Evolutionary conservation across 2,797 vertebrate species (phyloP).

Genomic region (Simalia tracyae): DNA sequence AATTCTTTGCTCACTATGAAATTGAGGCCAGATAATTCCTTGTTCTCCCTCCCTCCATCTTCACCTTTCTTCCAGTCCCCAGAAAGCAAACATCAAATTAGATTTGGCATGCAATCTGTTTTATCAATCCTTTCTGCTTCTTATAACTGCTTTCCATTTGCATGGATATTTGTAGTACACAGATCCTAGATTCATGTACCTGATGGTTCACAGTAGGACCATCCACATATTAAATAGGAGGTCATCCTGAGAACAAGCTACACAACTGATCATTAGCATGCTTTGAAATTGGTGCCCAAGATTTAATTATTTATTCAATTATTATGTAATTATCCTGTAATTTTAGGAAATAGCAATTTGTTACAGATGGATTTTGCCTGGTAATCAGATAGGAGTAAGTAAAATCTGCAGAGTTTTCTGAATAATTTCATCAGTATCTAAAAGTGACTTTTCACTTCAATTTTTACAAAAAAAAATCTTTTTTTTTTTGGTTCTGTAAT

Average conservation of each 20-base stretch:
- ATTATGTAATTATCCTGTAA: conserved; percentile 65
- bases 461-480: neutral
- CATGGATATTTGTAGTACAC: neutral
- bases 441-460: neutral
- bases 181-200: neutral
- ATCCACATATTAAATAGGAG: neutral
- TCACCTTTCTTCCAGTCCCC: neutral
- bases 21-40: neutral
- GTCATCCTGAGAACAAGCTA: neutral
- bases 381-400: neutral
- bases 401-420: neutral
- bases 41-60: no score
- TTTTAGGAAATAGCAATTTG: conserved; percentile 61
- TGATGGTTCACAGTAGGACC: neutral
- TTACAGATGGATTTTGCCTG: neutral
- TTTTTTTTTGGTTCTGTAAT: no score
- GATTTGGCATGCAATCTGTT: neutral
- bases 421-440: neutral
- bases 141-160: neutral
- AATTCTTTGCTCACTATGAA: neutral
- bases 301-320: neutral
- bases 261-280: neutral
- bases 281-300: conserved; percentile 22
- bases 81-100: neutral
- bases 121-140: neutral